Base-by-base conservation (phyloP, 2,888 invertebrate genomes). In the Altica lythri region DNA sequence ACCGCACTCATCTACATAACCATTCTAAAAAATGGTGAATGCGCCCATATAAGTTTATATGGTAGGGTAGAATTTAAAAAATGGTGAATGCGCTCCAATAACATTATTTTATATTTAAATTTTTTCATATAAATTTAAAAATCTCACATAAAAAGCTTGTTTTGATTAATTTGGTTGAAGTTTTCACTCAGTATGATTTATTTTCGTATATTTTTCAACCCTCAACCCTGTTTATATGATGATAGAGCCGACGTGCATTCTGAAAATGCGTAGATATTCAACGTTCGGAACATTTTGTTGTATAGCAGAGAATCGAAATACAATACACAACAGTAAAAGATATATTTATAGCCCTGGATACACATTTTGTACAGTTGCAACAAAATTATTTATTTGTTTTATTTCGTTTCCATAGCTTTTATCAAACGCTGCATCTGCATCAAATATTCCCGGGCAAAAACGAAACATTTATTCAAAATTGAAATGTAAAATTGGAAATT, bases 331-430 rank as follows among this genome's bases (percentile, higher is more conserved):
- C 30, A 51, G 53, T n/a, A 57, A 55, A 55, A 57, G 51, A 54
- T 57, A 56, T 54, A 61, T 61, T 61, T 55, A 55, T 52, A 53
- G 37, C 53, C 44, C 53, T 45, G 57, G 52, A 51, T 30, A 42
- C 18, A 48, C 40, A 22, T 52, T 49, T 30, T 34, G 53, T 60
- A 60, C 58, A 58, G 60, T 48, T 47, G 42, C 50, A 32, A 46
- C 55, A 52, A 58, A 60, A 52, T 59, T 51, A 59, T 50, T 42
- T 47, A 35, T 56, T 48, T 46, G 47, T 51, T 56, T 50, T 48
- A 45, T 55, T 46, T 45, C 35, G 42, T 50, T 43, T 30, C 12
- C 37, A 37, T 19, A 18, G 34, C 29, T 43, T 53, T 42, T 54
- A 46, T 55, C 37, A 38, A 32, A 9, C 22, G 40, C 45, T 43